Percentiles rank a stretch among this genome's conserved stretches.
Evolutionary conservation across 2,797 vertebrate species (phyloP).

Genomic region (Sebastes vulpes): DNA sequence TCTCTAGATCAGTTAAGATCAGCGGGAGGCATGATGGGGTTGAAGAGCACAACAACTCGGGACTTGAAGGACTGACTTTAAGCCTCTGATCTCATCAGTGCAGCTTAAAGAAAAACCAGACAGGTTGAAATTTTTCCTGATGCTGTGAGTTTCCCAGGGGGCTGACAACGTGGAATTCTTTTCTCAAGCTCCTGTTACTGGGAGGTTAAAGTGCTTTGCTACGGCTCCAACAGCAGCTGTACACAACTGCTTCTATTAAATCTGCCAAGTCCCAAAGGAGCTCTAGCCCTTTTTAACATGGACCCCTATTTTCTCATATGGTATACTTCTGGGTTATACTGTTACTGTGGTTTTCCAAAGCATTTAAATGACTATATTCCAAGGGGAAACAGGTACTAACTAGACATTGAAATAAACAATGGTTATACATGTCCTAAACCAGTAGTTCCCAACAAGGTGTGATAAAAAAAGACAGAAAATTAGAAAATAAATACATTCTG

Average conservation of each 20-base stretch:
- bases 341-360: not conserved
- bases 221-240: constrained; percentile 17
- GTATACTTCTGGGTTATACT: not conserved
- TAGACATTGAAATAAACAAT: not conserved
- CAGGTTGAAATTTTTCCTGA: constrained; percentile 33
- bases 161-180: not conserved
- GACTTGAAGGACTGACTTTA: constrained; percentile 13
- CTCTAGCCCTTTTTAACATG: not conserved
- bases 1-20: constrained; percentile 20
- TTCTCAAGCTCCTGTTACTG: constrained; percentile 17
- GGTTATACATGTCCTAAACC: not conserved
- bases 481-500: not conserved
- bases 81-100: constrained; percentile 55
- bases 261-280: not conserved
- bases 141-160: constrained; percentile 3
- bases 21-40: not conserved
- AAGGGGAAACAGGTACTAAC: not conserved
- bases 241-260: not conserved
- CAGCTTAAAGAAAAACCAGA: constrained; percentile 33
- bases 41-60: not conserved
- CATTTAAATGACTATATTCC: not conserved
- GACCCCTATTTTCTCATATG: not conserved
- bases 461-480: not conserved
- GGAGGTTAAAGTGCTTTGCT: constrained; percentile 12
- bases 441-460: not conserved